These are phyloP conservation scores for Okamejei kenojei DNA, from an alignment of 2,797 vertebrate species.

Conservation along the genomic window DNA sequence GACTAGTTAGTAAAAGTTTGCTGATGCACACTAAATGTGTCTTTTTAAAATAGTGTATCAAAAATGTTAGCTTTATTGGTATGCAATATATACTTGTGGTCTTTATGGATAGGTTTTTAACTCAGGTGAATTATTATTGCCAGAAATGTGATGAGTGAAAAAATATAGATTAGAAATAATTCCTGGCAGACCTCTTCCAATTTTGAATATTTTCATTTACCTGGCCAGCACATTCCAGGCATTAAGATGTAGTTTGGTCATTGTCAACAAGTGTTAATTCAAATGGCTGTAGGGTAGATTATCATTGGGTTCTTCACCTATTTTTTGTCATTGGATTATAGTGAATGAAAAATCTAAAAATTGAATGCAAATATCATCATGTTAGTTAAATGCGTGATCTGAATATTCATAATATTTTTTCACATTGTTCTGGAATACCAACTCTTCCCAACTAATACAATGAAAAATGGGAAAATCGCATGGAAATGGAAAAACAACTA, in stretches of 20 bases:
- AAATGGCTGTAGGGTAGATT: background rate
- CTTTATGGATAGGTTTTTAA: background rate
- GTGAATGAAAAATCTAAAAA: background rate
- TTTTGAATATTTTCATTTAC: background rate
- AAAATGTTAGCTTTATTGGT: background rate
- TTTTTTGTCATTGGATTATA: background rate
- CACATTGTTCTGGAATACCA: background rate
- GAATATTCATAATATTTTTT: background rate
- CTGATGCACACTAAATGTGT: background rate
- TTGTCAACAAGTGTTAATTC: slow-evolving; percentile 1
- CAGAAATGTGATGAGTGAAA: background rate
- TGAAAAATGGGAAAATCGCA: background rate
- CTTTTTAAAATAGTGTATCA: background rate
- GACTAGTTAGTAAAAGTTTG: background rate
- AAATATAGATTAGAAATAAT: background rate
- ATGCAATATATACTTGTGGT: background rate
- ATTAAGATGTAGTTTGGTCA: background rate
- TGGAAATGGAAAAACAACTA: background rate
- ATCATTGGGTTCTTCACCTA: background rate
- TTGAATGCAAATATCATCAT: background rate
- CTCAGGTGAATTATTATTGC: background rate
- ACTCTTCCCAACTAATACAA: background rate
- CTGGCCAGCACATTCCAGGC: background rate
- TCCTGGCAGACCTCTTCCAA: background rate
- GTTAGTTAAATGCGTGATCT: background rate